phyloP scores from a whole-genome alignment of 2,888 invertebrate species.

The Mactromeris polynyma region DNA sequence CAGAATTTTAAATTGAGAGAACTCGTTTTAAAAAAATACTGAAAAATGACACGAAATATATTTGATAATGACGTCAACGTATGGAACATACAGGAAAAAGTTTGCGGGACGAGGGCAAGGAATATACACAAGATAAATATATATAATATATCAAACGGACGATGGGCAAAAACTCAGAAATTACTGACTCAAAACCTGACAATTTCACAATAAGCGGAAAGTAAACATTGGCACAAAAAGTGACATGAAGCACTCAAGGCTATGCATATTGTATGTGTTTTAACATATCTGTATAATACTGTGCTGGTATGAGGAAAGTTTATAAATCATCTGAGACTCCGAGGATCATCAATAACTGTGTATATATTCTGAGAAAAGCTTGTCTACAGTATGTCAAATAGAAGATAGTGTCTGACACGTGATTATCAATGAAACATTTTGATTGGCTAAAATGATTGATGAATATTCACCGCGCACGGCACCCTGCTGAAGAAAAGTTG shows the following conservation, averaged over 20 bases:
- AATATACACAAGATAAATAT: too few species aligned
- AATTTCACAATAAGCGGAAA: slow-evolving; percentile 6
- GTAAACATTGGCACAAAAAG: slow-evolving; percentile 2
- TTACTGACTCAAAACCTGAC: neutral
- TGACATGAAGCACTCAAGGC: slow-evolving; percentile 9
- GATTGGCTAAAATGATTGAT: slow-evolving; percentile 70
- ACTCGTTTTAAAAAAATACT: too few species aligned
- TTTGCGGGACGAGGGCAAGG: too few species aligned
- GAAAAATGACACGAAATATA: too few species aligned
- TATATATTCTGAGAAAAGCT: slow-evolving; percentile 29
- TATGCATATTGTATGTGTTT: slow-evolving; percentile 12
- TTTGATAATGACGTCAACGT: too few species aligned
- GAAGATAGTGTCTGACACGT: slow-evolving; percentile 50
- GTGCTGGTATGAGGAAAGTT: neutral
- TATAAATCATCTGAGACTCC: slow-evolving; percentile 28
- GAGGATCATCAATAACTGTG: slow-evolving; percentile 36
- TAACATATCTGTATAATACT: neutral
- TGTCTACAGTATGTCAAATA: slow-evolving; percentile 42
- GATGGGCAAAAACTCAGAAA: neutral
- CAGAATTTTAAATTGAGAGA: too few species aligned
- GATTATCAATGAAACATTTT: slow-evolving; percentile 64
- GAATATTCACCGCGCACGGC: slow-evolving; percentile 66
- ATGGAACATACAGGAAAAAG: too few species aligned
- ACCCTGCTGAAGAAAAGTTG: slow-evolving; percentile 18
- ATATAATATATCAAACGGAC: too few species aligned